Evolutionary conservation across 2,113 vertebrate genomes (phyloP), one percentile per base, ranked within the genome.

Genomic region (Dolichallabes microphthalmus): DNA sequence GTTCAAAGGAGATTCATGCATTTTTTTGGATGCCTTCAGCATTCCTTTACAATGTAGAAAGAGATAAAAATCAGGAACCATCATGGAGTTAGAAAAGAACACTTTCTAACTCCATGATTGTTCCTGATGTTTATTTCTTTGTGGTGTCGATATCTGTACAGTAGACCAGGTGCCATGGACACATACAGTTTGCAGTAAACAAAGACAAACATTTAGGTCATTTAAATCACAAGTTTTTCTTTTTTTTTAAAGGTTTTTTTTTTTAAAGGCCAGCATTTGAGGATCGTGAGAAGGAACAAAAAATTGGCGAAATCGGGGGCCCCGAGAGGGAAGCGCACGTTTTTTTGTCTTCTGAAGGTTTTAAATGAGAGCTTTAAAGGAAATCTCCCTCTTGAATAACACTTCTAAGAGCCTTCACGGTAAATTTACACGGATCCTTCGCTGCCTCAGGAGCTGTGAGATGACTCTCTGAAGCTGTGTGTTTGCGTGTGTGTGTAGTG

Each of bases 391-490:
- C 95, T 96, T 97, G 96, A 94, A 96, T 95, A 94, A 95, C 93
- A 96, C 95, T 95, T 96, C 96, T 97, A 95, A 98, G 92, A 95
- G 93, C 89, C 93, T 93, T 94, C 94, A 95, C 92, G 93, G 91
- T 95, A 91, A 94, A 95, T 95, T 94, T 93, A 91, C 93, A 91
- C 91, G 92, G 92, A 94, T 94, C 90, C 87, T 86, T 93, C 95
- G 95, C 96, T 95, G 95, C 96, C 96, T 96, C 96, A 89, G 95
- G 97, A 97, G 96, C 96, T 96, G 95, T 95, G 94, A 96, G 97
- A 97, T 96, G 96, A 94, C 96, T 97, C 95, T 96, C 95, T 96
- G 96, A 96, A 97, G 96, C 96, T 95, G 96, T 95, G 93, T 82
- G 93, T 93, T 94, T 92, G 30, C 27, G 80, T 5, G 80, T 27